These are phyloP conservation scores for Leptodactylus fuscus DNA, from an alignment of 2,113 vertebrate genomes.

Conservation along the genomic window DNA sequence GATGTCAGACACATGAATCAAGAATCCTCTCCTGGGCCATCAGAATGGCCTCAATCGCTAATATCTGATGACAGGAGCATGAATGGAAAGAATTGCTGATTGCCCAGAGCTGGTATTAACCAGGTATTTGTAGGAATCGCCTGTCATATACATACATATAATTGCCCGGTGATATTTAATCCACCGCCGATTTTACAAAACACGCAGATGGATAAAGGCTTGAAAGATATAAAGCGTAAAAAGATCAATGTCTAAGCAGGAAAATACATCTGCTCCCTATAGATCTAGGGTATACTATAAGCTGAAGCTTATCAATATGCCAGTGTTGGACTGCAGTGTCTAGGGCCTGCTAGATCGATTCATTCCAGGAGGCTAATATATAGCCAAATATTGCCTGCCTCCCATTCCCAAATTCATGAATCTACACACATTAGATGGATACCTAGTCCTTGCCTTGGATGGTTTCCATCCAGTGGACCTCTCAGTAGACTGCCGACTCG, in stretches of 20 bases:
- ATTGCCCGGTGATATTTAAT: background rate
- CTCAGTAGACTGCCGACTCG: too few relatives aligned
- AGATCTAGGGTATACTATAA: background rate
- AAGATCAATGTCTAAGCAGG: background rate
- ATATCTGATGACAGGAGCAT: background rate
- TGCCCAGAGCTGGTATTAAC: background rate
- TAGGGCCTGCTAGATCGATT: too few relatives aligned
- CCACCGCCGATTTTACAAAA: background rate
- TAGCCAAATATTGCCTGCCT: too few relatives aligned
- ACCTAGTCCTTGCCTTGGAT: too few relatives aligned
- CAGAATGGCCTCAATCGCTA: background rate
- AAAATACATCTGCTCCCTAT: background rate
- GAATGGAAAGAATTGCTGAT: background rate
- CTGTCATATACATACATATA: background rate
- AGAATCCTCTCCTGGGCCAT: background rate
- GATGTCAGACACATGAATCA: constrained; percentile 11
- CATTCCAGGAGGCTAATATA: too few relatives aligned
- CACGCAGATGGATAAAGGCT: background rate
- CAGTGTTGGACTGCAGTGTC: too few relatives aligned
- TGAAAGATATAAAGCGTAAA: background rate
- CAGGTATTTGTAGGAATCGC: background rate
- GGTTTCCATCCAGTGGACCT: too few relatives aligned
- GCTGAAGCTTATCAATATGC: background rate
- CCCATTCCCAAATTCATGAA: too few relatives aligned
- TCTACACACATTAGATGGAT: too few relatives aligned